Percentiles rank a stretch among this genome's conserved stretches.
Conservation (phyloP, 2,113 vertebrate species). For the Furnarius figulus region DNA sequence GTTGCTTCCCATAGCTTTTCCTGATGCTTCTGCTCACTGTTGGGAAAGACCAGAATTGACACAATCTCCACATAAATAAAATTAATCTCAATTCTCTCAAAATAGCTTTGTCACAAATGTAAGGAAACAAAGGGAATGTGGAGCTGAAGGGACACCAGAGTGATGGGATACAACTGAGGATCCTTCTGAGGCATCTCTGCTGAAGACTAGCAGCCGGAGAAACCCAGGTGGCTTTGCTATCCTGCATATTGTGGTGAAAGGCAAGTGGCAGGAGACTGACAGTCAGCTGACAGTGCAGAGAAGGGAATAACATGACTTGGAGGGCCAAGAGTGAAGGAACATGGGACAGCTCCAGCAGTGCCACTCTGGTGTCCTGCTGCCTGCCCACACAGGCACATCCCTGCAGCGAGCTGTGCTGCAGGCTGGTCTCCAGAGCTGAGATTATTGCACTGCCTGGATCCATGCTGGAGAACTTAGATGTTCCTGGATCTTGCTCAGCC, state of each 20-base stretch:
- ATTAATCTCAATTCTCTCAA: not conserved
- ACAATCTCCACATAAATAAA: not conserved
- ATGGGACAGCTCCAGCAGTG: accelerated
- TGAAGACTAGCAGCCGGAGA: accelerated
- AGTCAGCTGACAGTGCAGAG: not conserved
- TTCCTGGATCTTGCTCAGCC: not conserved
- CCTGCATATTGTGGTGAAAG: not conserved
- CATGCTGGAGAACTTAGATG: accelerated
- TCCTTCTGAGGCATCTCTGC: not conserved
- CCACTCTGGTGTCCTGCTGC: not conserved
- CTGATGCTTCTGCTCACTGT: not conserved
- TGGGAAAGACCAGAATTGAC: not conserved
- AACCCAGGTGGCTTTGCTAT: not conserved
- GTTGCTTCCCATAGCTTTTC: not conserved
- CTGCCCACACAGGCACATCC: not conserved
- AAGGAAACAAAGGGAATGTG: not conserved
- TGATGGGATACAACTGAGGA: not conserved
- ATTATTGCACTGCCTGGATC: no score
- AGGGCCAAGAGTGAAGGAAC: accelerated
- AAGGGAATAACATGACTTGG: not conserved
- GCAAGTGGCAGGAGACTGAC: not conserved
- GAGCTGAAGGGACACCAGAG: not conserved
- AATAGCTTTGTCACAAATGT: not conserved
- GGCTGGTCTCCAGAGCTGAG: not conserved
- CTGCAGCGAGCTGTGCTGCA: not conserved